Evolutionary conservation across 2,888 invertebrate genomes (phyloP), one percentile per base, ranked within the genome.

Genomic region (Acronicta leporina): DNA sequence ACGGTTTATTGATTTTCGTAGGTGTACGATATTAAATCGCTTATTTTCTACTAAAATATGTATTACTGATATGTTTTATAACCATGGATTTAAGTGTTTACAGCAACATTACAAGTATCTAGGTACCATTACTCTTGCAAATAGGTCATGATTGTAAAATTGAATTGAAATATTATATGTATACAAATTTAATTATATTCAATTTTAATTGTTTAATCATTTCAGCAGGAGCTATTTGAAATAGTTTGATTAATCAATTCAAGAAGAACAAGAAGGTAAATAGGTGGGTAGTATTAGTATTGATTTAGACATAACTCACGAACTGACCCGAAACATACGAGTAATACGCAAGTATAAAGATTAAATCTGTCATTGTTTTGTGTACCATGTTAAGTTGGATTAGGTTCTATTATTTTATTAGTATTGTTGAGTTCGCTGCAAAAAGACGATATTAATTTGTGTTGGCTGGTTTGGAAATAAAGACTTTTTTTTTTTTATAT

Each of bases 11-110:
- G 47, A 40, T 62, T 57, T 50, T 60, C 54, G 76, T 75, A 55
- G 76, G 73, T 60, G 76, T 73, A 51, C 43, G 52, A 56, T 69
- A 58, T 72, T 53, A 68, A 68, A 57, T 53, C 35, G 20, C 43
- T 64, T 58, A 55, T 68, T 64, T 68, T 63, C 58, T 41, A 48
- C 42, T 53, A 56, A 66, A 71, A 52, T 59, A 43, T 65, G 35
- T 25, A 10, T 7, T 51, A 10, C 44, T 20, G 33, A 45, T 59
- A 35, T 49, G 54, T 71, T 59, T 55, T 44, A 68, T 58, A 51
- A 2, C 27, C 30, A 52, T 33, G 30, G 14, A 6, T 14, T 67
- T 59, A 9, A 8, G 44, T 51, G 38, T 72, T 67, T 72, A 72
- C 42, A 62, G 56, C 14, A 47, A 4, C 2, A 50, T 15, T 6